phyloP scores from a whole-genome alignment of 2,113 vertebrate species.

The Prunella fulvescens region DNA sequence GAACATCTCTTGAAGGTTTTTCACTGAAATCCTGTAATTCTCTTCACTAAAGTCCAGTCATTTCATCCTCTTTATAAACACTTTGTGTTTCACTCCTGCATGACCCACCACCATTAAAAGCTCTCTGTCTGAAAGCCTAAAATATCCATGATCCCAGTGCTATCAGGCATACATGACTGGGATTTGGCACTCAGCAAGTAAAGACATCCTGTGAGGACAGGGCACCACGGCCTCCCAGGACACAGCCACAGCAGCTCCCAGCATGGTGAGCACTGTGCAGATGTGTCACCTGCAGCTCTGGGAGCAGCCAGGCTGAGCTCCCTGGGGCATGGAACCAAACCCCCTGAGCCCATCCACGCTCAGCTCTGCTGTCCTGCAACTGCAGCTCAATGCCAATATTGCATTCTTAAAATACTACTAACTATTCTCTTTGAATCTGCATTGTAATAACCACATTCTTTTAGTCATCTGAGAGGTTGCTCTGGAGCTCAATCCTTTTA shows the following conservation, averaged over 20 bases:
- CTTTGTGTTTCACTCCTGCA: background rate
- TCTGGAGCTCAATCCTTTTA: background rate
- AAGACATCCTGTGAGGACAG: background rate
- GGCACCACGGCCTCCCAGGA: background rate
- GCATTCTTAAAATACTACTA: background rate
- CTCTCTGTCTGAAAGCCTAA: background rate
- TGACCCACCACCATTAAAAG: background rate
- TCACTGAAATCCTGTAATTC: background rate
- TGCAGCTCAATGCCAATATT: background rate
- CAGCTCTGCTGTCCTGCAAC: background rate
- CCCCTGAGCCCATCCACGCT: background rate
- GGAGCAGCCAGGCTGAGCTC: background rate
- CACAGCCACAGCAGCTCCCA: background rate
- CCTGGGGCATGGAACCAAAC: background rate
- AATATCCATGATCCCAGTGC: background rate
- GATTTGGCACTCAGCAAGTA: background rate
- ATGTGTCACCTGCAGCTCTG: background rate
- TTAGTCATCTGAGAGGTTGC: background rate
- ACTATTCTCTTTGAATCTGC: background rate
- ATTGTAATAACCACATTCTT: background rate
- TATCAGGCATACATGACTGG: accelerated
- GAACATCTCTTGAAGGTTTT: background rate
- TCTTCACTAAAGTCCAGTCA: background rate
- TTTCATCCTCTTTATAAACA: background rate
- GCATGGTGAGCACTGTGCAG: accelerated